phyloP scores from a whole-genome alignment of 35 echinoderm and acorn worm species.

The Patiria miniata region DNA sequence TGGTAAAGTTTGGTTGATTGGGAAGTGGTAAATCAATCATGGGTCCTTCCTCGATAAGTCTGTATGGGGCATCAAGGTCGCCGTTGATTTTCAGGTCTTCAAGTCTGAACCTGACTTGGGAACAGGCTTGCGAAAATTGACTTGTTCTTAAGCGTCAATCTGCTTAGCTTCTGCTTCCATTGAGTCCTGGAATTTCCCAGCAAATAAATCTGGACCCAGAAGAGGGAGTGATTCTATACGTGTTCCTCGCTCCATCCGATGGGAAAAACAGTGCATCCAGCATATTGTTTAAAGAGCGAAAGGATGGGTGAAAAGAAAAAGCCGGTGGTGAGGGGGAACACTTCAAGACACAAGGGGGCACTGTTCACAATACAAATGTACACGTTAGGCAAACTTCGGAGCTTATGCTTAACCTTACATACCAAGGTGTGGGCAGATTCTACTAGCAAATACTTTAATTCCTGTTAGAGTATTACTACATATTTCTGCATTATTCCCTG shows the following conservation, averaged over 20 bases:
- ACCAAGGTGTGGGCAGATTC: too few species aligned
- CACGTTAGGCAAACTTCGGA: too few species aligned
- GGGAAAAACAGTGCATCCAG: not conserved
- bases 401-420: too few species aligned
- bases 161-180: not conserved
- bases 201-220: not conserved
- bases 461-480: too few species aligned
- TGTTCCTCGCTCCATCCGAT: not conserved
- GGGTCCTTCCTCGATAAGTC: not conserved
- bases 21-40: not conserved
- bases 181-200: not conserved
- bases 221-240: not conserved
- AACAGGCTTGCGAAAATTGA: not conserved
- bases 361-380: too few species aligned
- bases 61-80: not conserved
- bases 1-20: not conserved
- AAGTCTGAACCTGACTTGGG: not conserved
- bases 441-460: too few species aligned
- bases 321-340: too few species aligned
- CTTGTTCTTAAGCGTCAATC: not conserved
- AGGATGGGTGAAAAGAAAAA: too few species aligned
- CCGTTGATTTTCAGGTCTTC: too few species aligned
- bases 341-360: too few species aligned
- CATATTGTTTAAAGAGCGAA: too few species aligned
- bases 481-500: too few species aligned